Conservation (phyloP, 2,113 vertebrate species). For the Trachemys scripta region DNA sequence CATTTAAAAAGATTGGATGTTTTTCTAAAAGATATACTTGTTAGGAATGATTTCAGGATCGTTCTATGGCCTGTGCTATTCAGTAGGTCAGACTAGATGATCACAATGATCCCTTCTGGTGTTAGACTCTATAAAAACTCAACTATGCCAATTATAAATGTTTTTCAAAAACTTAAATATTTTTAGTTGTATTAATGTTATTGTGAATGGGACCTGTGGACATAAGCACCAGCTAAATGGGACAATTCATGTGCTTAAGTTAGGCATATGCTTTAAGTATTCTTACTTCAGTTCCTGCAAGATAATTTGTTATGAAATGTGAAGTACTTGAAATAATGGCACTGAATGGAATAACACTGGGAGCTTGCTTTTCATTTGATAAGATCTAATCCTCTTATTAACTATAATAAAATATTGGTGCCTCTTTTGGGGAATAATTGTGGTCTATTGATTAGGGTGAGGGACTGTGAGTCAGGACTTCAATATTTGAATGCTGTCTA, state of each 20-base stretch:
- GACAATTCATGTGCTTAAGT: not conserved
- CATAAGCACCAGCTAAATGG: not conserved
- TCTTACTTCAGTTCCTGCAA: not conserved
- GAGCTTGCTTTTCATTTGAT: not conserved
- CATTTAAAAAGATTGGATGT: too few relatives aligned
- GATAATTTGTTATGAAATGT: not conserved
- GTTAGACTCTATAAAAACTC: not conserved
- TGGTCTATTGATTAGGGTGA: not conserved
- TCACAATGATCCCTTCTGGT: not conserved
- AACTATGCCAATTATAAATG: not conserved
- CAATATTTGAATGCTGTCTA: not conserved
- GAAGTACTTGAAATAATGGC: not conserved
- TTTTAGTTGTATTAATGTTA: rapidly evolving
- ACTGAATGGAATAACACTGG: not conserved
- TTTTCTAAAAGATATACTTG: not conserved
- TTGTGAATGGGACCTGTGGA: not conserved
- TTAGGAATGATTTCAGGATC: not conserved
- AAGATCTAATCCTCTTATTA: not conserved
- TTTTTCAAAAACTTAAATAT: not conserved
- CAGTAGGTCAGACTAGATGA: not conserved
- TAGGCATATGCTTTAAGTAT: not conserved
- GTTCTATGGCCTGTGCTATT: not conserved
- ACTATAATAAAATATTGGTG: not conserved
- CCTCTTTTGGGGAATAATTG: not conserved
- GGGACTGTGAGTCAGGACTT: not conserved